Evolutionary conservation across 2,113 vertebrate species (phyloP).

Genomic region (Cololabis saira): DNA sequence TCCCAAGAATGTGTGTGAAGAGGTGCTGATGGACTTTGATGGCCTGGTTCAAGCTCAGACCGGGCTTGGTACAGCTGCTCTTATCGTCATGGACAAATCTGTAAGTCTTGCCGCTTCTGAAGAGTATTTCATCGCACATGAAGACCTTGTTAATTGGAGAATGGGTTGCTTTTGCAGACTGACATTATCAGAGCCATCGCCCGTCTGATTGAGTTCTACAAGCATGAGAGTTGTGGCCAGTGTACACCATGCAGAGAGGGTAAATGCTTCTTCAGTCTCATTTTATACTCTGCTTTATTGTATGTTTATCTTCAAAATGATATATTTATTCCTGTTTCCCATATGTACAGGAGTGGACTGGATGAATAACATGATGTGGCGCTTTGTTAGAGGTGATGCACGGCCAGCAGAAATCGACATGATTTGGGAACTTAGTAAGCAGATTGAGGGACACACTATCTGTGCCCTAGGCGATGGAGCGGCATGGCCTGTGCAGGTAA

Average conservation of each 20-base stretch:
- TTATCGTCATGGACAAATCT: conserved; percentile 97
- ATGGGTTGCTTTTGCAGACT: conserved; percentile 74
- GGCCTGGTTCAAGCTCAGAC: conserved; percentile 92
- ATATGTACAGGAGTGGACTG: conserved; percentile 91
- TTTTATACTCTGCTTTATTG: neutral
- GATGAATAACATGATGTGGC: conserved; percentile 99
- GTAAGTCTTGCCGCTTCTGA: conserved; percentile 71
- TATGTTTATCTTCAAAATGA: neutral
- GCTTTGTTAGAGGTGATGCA: conserved; percentile 90
- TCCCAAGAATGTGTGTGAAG: conserved; percentile 91
- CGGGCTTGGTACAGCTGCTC: conserved; percentile 89
- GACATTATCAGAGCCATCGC: conserved; percentile 91
- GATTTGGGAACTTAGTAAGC: conserved; percentile 98
- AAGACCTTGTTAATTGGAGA: neutral
- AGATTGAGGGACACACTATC: conserved; percentile 98
- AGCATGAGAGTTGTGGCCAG: conserved; percentile 98
- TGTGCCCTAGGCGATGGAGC: conserved; percentile 95
- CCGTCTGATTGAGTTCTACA: conserved; percentile 97
- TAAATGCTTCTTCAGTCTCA: conserved; percentile 56
- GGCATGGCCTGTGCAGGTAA: conserved; percentile 96
- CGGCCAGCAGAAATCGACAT: conserved; percentile 89
- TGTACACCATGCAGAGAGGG: conserved; percentile 96
- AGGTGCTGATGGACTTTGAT: conserved; percentile 96
- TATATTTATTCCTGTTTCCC: neutral
- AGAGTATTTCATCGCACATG: neutral